phyloP scores from a whole-genome alignment of 2,797 vertebrate species.

The Muraenolepis orangiensis region DNA sequence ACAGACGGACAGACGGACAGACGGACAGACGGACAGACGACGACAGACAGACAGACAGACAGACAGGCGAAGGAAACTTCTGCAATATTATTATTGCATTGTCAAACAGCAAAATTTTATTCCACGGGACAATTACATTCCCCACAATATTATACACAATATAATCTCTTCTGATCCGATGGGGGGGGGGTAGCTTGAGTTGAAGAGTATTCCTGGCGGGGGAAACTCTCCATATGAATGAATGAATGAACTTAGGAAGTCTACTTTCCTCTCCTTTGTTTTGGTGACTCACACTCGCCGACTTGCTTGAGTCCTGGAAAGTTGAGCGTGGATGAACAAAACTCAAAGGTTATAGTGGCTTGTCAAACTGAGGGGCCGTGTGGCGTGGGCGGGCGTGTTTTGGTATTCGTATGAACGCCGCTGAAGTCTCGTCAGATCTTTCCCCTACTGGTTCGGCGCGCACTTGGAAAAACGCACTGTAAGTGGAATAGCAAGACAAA shows the following conservation, averaged over 20 bases:
- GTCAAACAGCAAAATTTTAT: conserved; percentile 27
- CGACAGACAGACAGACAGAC: neutral
- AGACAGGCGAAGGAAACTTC: conserved; percentile 25
- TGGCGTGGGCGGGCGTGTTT: neutral
- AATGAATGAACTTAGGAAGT: conserved; percentile 10
- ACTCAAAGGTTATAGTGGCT: conserved; percentile 39
- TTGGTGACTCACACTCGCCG: conserved; percentile 45
- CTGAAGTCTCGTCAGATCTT: conserved; percentile 31
- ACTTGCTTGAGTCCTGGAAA: conserved; percentile 20
- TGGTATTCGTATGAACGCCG: conserved; percentile 18
- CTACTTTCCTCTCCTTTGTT: conserved; percentile 19
- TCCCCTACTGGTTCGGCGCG: conserved; percentile 15
- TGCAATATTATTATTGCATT: conserved; percentile 54
- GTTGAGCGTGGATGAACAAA: conserved; percentile 21
- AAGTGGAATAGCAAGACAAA: conserved; percentile 26
- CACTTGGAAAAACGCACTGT: conserved; percentile 35
- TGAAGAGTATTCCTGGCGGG: conserved; percentile 5
- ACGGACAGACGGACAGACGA: neutral
- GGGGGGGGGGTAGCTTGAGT: neutral
- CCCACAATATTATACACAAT: neutral
- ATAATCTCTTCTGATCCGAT: neutral
- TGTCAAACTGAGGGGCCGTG: neutral
- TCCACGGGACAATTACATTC: conserved; percentile 17
- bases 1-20: neutral
- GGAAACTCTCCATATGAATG: neutral